These are phyloP conservation scores for Stomorhina lunata DNA, from an alignment of 2,888 invertebrate species.

Conservation along the genomic window DNA sequence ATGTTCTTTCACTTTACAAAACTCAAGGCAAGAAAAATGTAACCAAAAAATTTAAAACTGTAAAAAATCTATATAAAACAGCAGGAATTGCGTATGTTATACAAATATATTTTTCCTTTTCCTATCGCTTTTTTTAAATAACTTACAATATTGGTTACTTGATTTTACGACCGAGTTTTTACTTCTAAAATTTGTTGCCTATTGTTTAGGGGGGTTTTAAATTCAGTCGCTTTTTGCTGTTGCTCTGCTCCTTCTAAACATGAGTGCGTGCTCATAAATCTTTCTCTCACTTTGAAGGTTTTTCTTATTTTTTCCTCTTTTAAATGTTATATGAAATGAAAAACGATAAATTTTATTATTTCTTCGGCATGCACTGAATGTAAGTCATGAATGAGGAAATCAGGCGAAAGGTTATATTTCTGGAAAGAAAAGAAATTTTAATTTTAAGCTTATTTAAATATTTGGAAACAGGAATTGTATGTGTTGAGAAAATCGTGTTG, in stretches of 20 bases:
- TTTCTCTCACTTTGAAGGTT: constrained; percentile 59
- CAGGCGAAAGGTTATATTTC: constrained; percentile 22
- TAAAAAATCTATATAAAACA: too few species aligned
- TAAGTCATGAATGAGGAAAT: too few species aligned
- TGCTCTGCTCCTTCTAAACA: constrained; percentile 24
- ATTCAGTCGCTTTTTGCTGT: constrained; percentile 13
- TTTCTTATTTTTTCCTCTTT: constrained; percentile 33
- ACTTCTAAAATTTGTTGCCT: constrained; percentile 59
- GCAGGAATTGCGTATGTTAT: constrained; percentile 58
- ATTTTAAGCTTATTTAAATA: too few species aligned
- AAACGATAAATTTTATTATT: constrained; percentile 61
- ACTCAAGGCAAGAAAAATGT: neutral
- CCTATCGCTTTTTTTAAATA: too few species aligned
- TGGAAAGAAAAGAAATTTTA: neutral
- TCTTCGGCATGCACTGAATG: constrained; percentile 32
- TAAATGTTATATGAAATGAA: constrained; percentile 33
- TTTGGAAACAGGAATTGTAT: too few species aligned
- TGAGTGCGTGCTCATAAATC: constrained; percentile 63
- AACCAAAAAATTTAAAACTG: neutral
- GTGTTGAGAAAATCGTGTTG: too few species aligned
- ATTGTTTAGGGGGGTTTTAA: constrained; percentile 41
- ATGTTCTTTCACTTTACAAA: neutral
- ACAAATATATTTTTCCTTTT: constrained; percentile 51
- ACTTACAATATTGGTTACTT: constrained; percentile 35
- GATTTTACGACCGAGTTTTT: constrained; percentile 16